These are phyloP conservation scores for Archilochus colubris DNA, from an alignment of 2,113 vertebrate genomes.

Conservation along the genomic window DNA sequence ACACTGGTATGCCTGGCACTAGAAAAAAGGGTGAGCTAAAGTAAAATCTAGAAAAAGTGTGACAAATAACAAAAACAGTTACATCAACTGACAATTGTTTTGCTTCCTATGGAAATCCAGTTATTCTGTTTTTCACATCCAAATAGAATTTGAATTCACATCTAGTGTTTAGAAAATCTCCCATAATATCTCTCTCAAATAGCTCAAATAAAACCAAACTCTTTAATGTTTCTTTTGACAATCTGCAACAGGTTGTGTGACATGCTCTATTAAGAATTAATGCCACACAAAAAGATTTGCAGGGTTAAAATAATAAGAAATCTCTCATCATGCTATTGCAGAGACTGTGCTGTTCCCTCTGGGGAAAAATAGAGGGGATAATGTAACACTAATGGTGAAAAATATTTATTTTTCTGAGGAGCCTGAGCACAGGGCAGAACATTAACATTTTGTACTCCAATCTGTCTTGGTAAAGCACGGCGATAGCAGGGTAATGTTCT, in stretches of 20 bases:
- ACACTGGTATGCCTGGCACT: not conserved
- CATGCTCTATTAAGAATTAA: not conserved
- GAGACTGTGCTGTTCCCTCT: not conserved
- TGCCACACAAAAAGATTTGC: not conserved
- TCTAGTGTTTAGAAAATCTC: not conserved
- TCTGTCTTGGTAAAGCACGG: not conserved
- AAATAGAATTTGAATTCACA: not conserved
- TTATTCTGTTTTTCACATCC: not conserved
- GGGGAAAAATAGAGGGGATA: constrained; percentile 7
- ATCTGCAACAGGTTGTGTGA: not conserved
- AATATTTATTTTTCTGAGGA: not conserved
- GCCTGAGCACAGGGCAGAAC: not conserved
- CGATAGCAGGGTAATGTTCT: not conserved
- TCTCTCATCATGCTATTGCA: not conserved
- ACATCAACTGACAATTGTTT: not conserved
- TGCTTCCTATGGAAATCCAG: not conserved
- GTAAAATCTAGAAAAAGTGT: not conserved
- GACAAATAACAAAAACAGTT: not conserved
- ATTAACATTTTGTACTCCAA: not conserved
- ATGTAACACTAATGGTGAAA: not conserved
- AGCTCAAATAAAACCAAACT: not conserved
- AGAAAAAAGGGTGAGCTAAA: not conserved
- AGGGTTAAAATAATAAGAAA: constrained; percentile 4
- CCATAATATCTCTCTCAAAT: not conserved
- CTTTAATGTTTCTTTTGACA: not conserved